A percentile compares a stretch with the other conserved stretches of the same genome.
phyloP scores from a whole-genome alignment of 2,888 invertebrate species.

The Dendrolimus houi region DNA sequence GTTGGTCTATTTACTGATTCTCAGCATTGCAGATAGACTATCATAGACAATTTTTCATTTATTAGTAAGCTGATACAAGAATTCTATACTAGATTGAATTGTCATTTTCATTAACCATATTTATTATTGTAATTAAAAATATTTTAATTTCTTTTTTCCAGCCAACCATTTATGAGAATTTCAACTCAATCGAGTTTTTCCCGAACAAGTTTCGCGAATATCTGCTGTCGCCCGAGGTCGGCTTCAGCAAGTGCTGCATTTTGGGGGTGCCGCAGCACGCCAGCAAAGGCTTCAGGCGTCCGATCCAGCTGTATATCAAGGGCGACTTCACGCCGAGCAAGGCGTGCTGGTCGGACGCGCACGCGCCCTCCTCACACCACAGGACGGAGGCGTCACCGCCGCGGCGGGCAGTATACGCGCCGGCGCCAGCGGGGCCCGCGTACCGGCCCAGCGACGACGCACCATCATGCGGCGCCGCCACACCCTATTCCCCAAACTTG shows the following conservation, averaged over 20 bases:
- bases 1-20: no score
- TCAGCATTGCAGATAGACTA: no score
- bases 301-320: conserved; percentile 82
- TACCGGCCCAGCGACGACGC: conserved; percentile 70
- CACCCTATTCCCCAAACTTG: conserved; percentile 67
- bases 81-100: no score
- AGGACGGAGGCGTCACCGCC: conserved; percentile 74
- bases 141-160: conserved; percentile 51
- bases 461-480: conserved; percentile 70
- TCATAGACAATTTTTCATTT: no score
- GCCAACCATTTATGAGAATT: conserved; percentile 91
- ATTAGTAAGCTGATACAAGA: no score
- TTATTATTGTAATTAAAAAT: no score
- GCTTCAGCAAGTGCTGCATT: conserved; percentile 92
- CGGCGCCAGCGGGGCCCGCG: conserved; percentile 60
- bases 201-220: conserved; percentile 96
- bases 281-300: conserved; percentile 91
- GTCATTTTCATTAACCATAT: no score
- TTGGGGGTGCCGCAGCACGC: conserved; percentile 89
- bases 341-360: conserved; percentile 79
- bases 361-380: conserved; percentile 79
- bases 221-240: conserved; percentile 91
- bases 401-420: conserved; percentile 68
- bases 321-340: conserved; percentile 80
- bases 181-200: conserved; percentile 88